Evolutionary conservation across 2,113 vertebrate species (phyloP).

Genomic region (Hyaena hyaena): DNA sequence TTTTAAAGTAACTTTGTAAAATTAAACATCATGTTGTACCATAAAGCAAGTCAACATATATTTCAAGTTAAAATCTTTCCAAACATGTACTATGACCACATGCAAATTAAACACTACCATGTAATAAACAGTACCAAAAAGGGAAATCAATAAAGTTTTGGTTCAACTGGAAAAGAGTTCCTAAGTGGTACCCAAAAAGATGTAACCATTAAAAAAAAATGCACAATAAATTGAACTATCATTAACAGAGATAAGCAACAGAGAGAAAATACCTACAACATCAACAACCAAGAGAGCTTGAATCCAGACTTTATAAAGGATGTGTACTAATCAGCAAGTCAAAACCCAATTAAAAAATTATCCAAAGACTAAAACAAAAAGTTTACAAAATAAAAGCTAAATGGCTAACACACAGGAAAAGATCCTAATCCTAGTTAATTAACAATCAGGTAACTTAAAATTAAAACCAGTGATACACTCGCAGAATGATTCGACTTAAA

Average conservation of each 20-base stretch:
- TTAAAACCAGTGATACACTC: background rate
- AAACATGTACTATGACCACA: background rate
- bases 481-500: background rate
- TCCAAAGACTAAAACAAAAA: background rate
- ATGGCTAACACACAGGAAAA: background rate
- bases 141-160: background rate
- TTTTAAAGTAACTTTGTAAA: background rate
- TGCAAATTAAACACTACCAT: background rate
- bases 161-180: background rate
- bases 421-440: background rate
- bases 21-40: background rate
- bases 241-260: background rate
- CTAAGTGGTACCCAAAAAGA: background rate
- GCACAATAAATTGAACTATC: background rate
- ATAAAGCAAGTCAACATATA: background rate
- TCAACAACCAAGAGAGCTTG: background rate
- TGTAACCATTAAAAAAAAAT: background rate
- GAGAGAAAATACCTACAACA: background rate
- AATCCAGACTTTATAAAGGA: background rate
- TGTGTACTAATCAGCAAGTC: background rate
- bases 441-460: background rate
- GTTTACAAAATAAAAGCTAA: background rate
- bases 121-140: background rate
- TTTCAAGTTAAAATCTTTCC: background rate
- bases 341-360: background rate